Base-by-base conservation (phyloP, 2,797 vertebrate genomes). In the Chaunax sp. region DNA sequence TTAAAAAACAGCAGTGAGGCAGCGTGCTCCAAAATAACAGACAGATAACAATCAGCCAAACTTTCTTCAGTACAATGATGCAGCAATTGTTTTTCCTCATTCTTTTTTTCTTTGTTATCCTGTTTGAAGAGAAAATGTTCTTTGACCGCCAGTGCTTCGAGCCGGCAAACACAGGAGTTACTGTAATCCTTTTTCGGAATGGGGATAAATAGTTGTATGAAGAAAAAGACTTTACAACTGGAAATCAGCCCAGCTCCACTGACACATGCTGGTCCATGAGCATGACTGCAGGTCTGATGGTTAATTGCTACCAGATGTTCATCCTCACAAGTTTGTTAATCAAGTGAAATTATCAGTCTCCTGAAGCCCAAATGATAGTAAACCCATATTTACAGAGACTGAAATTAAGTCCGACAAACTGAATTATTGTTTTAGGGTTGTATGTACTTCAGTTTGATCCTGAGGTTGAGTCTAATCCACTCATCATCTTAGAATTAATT, bases 281-380 rank as follows among this genome's bases (percentile, higher is more conserved):
- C 77, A 81, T 78, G 61, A 75, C 82, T 67, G 73, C 76, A 75
- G 82, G 85, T 80, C 87, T 87, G 69, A 90, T 89, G 90, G 88
- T 91, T 90, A 92, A 92, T 91, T 89, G 78, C 86, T 68, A 83
- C 75, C 90, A 92, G 89, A 90, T 92, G 90, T 86, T 87, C 73
- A 72, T 83, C 70, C 77, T 80, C 61, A 56, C 66, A 83, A 81
- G 75, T 91, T 90, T 88, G 88, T 89, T 90, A 82, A 92, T 91
- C 82, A 90, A 81, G 46, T 78, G 65, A 76, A 87, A 85, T 85
- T 62, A 88, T 87, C 75, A 79, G 77, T 63, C 45, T 85, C 79
- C 80, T 33, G 30, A 45, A 57, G 84, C 63, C 22, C 23, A 47
- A 56, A 59, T 71, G 74, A 33, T 50, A 59, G 66, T 44, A 19